Evolutionary conservation across 2,888 invertebrate genomes (phyloP).

Genomic region (Hermaeophaga mercurialis): DNA sequence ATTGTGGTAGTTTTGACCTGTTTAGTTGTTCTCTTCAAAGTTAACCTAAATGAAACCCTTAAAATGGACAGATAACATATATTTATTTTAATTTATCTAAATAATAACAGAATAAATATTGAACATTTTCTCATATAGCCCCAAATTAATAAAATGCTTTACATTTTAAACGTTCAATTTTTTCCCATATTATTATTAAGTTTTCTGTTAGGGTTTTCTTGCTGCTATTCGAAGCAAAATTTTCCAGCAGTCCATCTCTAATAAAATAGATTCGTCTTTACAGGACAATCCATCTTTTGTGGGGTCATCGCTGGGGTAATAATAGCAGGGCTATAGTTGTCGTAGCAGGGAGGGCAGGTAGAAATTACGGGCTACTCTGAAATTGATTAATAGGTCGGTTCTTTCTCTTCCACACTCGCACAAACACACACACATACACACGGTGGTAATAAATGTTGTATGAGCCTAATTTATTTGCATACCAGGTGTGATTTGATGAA

Average conservation of each 20-base stretch:
- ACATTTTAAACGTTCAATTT: too few relatives aligned
- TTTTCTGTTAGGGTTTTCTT: too few relatives aligned
- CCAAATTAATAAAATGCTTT: too few relatives aligned
- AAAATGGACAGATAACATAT: too few relatives aligned
- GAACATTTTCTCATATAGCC: too few relatives aligned
- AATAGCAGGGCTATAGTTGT: conserved; percentile 14
- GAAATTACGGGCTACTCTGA: conserved; percentile 12
- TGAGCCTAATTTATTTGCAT: conserved; percentile 33
- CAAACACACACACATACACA: background rate
- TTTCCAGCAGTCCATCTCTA: conserved; percentile 3
- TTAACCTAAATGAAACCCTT: too few relatives aligned
- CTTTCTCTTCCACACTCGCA: background rate
- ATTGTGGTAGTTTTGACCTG: too few relatives aligned
- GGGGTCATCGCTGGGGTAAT: background rate
- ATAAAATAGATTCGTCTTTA: background rate
- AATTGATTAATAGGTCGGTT: conserved; percentile 24
- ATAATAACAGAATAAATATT: too few relatives aligned
- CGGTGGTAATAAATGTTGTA: conserved; percentile 27
- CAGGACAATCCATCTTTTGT: conserved; percentile 1
- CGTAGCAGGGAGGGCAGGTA: conserved; percentile 19
- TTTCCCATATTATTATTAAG: too few relatives aligned
- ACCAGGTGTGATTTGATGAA: conserved; percentile 30
- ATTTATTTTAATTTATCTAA: too few relatives aligned
- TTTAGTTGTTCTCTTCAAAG: too few relatives aligned
- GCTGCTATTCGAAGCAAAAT: too few relatives aligned